These are phyloP conservation scores for Wasmannia auropunctata DNA, from an alignment of 1,140 invertebrate species.

Conservation along the genomic window DNA sequence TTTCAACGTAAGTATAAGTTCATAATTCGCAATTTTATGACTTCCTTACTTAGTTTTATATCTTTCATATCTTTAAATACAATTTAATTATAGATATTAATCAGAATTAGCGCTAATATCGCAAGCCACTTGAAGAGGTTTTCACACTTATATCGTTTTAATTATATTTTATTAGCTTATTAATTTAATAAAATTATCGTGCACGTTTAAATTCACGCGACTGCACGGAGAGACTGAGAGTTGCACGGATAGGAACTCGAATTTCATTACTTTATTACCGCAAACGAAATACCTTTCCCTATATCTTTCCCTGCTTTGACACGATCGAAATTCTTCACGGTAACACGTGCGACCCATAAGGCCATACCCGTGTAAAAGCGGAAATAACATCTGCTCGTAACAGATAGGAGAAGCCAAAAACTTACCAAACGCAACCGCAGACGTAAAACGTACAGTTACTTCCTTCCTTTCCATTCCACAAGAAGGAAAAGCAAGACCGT, in stretches of 20 bases:
- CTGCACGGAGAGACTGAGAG: not conserved
- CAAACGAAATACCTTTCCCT: not conserved
- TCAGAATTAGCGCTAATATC: not conserved
- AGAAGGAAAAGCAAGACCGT: not conserved
- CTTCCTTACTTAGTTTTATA: not conserved
- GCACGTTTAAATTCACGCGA: not conserved
- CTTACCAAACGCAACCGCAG: slow-evolving; percentile 55
- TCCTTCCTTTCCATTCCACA: slow-evolving; percentile 45
- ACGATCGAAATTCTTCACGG: slow-evolving; percentile 40
- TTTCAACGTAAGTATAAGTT: not conserved
- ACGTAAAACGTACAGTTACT: slow-evolving; percentile 32
- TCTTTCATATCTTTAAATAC: not conserved
- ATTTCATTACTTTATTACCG: slow-evolving; percentile 16
- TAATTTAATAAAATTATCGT: not conserved
- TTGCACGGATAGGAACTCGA: not conserved
- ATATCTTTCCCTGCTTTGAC: slow-evolving; percentile 31
- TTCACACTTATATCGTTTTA: not conserved
- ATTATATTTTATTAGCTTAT: not conserved
- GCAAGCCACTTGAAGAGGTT: not conserved
- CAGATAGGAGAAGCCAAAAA: slow-evolving; percentile 65
- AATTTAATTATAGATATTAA: not conserved
- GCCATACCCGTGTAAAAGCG: slow-evolving; percentile 50
- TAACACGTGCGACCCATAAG: slow-evolving; percentile 66
- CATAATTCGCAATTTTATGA: not conserved
- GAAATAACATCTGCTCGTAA: slow-evolving; percentile 70